phyloP scores from a whole-genome alignment of 2,888 invertebrate genomes.

The Choreutis nemorana region DNA sequence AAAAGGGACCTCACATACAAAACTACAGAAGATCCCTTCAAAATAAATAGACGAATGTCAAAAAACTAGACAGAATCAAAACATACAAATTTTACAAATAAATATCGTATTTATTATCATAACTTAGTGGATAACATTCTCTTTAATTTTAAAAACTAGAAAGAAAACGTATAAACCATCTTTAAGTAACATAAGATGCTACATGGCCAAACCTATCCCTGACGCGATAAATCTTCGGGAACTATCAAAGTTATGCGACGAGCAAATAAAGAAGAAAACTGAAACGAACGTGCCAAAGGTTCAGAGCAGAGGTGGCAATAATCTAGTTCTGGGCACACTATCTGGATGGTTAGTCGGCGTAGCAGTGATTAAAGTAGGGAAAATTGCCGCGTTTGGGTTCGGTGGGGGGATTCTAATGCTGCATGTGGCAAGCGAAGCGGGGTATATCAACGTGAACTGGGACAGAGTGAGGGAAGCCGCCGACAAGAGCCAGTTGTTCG shows the following conservation, averaged over 20 bases:
- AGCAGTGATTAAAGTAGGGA: constrained; percentile 82
- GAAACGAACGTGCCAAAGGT: constrained; percentile 25
- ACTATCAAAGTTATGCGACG: constrained; percentile 17
- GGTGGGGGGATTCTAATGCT: constrained; percentile 88
- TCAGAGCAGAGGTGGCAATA: constrained; percentile 25
- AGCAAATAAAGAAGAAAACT: constrained; percentile 20
- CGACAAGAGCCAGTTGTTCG: constrained; percentile 75
- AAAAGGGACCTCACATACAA: too few relatives aligned
- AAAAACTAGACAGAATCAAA: too few relatives aligned
- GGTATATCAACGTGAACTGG: constrained; percentile 91
- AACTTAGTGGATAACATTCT: too few relatives aligned
- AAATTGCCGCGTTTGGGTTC: constrained; percentile 85
- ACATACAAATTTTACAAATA: too few relatives aligned
- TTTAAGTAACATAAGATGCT: too few relatives aligned
- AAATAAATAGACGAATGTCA: too few relatives aligned
- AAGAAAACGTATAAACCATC: background rate
- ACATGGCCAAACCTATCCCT: constrained; percentile 42
- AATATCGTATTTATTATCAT: too few relatives aligned
- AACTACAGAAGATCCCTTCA: too few relatives aligned
- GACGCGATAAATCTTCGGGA: constrained; percentile 22
- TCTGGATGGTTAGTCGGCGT: constrained; percentile 75
- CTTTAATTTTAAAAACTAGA: background rate
- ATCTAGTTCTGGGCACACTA: constrained; percentile 34
- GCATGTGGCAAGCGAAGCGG: constrained; percentile 87
- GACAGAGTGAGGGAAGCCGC: constrained; percentile 78